Conservation (phyloP, 2,113 vertebrate genomes). For the Ceratotherium simum region DNA sequence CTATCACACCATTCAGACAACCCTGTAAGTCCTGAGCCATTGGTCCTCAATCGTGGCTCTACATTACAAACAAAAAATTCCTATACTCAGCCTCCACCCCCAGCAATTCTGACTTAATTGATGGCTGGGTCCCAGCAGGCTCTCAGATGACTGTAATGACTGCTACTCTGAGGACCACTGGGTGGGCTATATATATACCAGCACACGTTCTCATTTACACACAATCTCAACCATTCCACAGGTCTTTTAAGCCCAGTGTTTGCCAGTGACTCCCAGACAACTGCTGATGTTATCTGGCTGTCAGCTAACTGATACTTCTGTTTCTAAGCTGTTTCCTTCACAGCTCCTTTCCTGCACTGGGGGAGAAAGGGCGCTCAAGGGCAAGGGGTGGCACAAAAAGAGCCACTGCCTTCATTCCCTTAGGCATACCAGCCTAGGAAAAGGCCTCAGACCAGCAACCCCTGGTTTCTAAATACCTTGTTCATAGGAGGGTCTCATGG, state of each 20-base stretch:
- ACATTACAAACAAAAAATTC: neutral
- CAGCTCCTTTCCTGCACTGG: neutral
- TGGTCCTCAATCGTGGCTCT: neutral
- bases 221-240: neutral
- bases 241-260: neutral
- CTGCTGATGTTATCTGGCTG: neutral
- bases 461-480: neutral
- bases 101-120: slow-evolving; percentile 8
- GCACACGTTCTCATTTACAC: neutral
- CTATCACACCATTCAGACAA: neutral
- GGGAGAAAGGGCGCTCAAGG: neutral
- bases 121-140: neutral
- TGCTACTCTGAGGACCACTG: neutral
- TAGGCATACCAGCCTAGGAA: neutral
- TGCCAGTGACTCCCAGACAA: neutral
- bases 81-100: neutral
- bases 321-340: neutral
- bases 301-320: neutral
- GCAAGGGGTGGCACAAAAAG: neutral
- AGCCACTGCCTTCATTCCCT: neutral
- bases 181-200: neutral
- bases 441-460: neutral
- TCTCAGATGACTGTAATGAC: neutral
- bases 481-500: neutral
- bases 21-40: neutral